phyloP scores from a whole-genome alignment of 2,113 vertebrate species.

The Edolisoma coerulescens region DNA sequence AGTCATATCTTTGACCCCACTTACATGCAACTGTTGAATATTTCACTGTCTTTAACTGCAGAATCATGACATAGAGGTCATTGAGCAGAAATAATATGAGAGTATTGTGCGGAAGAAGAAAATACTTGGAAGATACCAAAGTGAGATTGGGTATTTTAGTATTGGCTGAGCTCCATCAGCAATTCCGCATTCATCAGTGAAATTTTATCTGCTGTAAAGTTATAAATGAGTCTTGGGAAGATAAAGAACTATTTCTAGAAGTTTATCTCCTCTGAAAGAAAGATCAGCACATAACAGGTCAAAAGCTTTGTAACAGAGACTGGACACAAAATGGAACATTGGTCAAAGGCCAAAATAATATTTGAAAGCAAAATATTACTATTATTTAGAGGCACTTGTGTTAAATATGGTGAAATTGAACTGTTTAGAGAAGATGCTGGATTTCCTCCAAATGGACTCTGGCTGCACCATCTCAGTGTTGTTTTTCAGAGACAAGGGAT shows the following conservation, averaged over 20 bases:
- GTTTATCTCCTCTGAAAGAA: constrained; percentile 45
- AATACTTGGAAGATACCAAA: constrained; percentile 28
- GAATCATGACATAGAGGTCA: background rate
- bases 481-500: background rate
- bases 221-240: constrained; percentile 38
- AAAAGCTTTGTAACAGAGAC: constrained; percentile 8
- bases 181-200: constrained; percentile 39
- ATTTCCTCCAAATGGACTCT: constrained; percentile 41
- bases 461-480: background rate
- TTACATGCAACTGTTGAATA: background rate
- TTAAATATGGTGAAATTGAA: constrained; percentile 37
- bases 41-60: background rate
- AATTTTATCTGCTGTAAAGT: constrained; percentile 41
- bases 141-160: constrained; percentile 31
- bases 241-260: constrained; percentile 42
- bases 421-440: constrained; percentile 64
- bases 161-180: constrained; percentile 2
- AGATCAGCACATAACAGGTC: constrained; percentile 7
- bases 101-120: constrained; percentile 27
- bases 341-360: constrained; percentile 55
- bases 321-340: constrained; percentile 23
- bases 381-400: constrained; percentile 14
- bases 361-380: constrained; percentile 47
- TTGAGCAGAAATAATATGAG: constrained; percentile 27
- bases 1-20: background rate